A percentile compares a stretch with the other conserved stretches of the same genome.
Conservation (phyloP, 1,140 invertebrate species). For the Pogonomyrmex barbatus region DNA sequence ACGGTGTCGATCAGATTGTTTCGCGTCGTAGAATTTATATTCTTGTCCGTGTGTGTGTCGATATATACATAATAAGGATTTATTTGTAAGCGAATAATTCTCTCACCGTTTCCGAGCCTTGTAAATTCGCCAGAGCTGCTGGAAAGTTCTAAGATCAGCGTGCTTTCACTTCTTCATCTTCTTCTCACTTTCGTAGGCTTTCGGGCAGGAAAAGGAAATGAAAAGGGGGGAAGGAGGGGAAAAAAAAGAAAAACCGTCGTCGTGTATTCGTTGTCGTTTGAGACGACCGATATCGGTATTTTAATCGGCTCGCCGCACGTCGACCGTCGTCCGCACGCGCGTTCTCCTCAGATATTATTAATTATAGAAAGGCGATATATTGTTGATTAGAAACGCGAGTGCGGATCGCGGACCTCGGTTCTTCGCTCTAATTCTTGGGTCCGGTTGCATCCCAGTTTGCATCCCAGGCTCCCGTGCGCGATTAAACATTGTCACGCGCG, state of each 20-base stretch:
- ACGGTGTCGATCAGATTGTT: constrained; percentile 35
- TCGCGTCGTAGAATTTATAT: constrained; percentile 52
- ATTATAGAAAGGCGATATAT: constrained; percentile 24
- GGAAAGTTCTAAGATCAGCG: constrained; percentile 55
- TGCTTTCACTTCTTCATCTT: constrained; percentile 58
- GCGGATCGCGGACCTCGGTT: constrained; percentile 29
- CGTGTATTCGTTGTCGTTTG: constrained; percentile 23
- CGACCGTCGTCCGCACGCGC: constrained; percentile 34
- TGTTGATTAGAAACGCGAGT: constrained; percentile 48
- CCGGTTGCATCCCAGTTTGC: constrained; percentile 16
- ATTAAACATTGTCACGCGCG: neutral
- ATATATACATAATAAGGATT: constrained; percentile 52
- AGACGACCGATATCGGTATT: constrained; percentile 41
- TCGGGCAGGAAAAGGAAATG: neutral
- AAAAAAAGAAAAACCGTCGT: neutral
- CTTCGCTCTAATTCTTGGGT: neutral
- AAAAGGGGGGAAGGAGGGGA: too few species aligned
- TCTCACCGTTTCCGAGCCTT: constrained; percentile 58
- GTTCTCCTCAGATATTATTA: constrained; percentile 10
- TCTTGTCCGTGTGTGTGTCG: constrained; percentile 52
- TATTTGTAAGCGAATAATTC: constrained; percentile 57
- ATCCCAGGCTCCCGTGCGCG: neutral
- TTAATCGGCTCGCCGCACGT: constrained; percentile 15
- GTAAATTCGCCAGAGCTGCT: constrained; percentile 61
- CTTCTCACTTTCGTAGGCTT: constrained; percentile 52